Evolutionary conservation across 2,797 vertebrate genomes (phyloP).

Genomic region (Craterocephalus amniculus): DNA sequence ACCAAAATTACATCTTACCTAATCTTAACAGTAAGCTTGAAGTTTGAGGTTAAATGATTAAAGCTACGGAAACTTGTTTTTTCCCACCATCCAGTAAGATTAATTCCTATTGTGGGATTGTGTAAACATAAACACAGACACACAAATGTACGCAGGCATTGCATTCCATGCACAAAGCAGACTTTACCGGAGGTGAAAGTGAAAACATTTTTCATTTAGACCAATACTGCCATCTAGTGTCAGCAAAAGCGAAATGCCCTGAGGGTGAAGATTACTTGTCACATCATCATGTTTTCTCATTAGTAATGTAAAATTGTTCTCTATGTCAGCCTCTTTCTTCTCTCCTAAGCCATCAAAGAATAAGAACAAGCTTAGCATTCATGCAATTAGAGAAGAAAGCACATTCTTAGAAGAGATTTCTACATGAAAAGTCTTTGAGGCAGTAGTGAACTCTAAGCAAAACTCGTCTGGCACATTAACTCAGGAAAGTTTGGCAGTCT

Average conservation of each 20-base stretch:
- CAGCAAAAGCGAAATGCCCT: not conserved
- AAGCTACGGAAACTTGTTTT: too few relatives aligned
- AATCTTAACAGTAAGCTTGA: not conserved
- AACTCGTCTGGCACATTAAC: not conserved
- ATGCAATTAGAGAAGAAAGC: not conserved
- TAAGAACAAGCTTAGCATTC: not conserved
- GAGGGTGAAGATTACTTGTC: not conserved
- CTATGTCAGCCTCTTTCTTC: not conserved
- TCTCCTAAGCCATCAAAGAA: not conserved
- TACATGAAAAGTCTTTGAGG: conserved; percentile 7
- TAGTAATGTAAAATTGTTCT: not conserved
- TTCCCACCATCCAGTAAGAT: too few relatives aligned
- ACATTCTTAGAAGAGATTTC: not conserved
- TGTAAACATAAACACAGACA: conserved; percentile 2
- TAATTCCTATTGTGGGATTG: not conserved
- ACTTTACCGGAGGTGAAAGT: not conserved
- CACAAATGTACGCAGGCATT: not conserved
- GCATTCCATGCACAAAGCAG: not conserved
- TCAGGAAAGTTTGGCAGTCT: not conserved
- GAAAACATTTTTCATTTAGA: conserved; percentile 15
- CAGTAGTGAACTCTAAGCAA: not conserved
- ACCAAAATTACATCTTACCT: not conserved
- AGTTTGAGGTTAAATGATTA: not conserved
- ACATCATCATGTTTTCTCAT: not conserved
- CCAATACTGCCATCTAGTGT: conserved; percentile 72